phyloP scores from a whole-genome alignment of 2,797 vertebrate species.

The Leptodactylus fallax region DNA sequence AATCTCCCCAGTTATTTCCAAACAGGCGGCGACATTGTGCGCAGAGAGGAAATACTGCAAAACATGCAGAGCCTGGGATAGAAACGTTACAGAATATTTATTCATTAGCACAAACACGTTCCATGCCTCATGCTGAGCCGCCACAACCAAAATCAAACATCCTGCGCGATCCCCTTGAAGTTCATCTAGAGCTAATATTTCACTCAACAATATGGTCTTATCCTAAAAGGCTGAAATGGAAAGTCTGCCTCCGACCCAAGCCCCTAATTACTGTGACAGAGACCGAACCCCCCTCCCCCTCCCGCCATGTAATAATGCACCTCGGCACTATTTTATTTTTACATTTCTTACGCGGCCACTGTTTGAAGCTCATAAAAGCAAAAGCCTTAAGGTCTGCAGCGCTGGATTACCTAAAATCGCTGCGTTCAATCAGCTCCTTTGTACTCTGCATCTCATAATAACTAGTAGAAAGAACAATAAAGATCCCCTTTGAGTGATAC shows the following conservation, averaged over 20 bases:
- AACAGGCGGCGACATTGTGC: too few relatives aligned
- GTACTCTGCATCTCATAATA: slow-evolving; percentile 55
- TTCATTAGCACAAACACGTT: background rate
- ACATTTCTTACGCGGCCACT: slow-evolving; percentile 32
- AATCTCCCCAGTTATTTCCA: too few relatives aligned
- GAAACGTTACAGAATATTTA: background rate
- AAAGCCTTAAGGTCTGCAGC: slow-evolving; percentile 58
- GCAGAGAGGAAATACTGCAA: too few relatives aligned
- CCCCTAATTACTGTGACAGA: slow-evolving; percentile 21
- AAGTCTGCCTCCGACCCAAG: slow-evolving; percentile 1
- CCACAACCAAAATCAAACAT: background rate
- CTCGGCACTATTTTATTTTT: slow-evolving; percentile 36
- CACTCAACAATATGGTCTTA: slow-evolving; percentile 1
- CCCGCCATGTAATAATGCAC: slow-evolving; percentile 27
- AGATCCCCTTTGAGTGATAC: slow-evolving; percentile 62
- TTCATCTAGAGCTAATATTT: slow-evolving; percentile 9
- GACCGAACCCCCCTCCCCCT: slow-evolving; percentile 23
- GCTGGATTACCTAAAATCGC: slow-evolving; percentile 53
- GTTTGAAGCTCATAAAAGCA: slow-evolving; percentile 34
- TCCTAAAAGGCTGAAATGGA: slow-evolving; percentile 22
- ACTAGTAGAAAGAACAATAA: slow-evolving; percentile 63
- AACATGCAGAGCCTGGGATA: background rate
- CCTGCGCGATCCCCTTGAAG: background rate
- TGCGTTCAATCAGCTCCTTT: slow-evolving; percentile 50
- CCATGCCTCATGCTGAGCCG: background rate